Conservation (phyloP, 2,113 vertebrate genomes). For the Penelope pileata region DNA sequence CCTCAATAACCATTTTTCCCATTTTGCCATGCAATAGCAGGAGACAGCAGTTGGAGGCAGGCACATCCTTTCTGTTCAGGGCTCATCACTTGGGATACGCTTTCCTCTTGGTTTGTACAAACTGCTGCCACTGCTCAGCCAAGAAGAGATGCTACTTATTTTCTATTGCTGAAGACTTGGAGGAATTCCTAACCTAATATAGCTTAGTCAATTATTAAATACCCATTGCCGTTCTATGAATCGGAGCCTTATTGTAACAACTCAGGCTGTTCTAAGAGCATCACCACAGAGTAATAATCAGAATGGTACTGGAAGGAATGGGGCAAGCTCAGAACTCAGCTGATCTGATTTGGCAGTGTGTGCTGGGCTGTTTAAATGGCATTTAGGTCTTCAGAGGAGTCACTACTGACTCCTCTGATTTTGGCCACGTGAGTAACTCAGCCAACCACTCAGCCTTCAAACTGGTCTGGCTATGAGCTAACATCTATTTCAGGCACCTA, state of each 20-base stretch:
- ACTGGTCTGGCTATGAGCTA: background rate
- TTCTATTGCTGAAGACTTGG: background rate
- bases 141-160: background rate
- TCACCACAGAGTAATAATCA: background rate
- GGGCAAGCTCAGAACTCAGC: background rate
- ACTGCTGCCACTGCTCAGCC: background rate
- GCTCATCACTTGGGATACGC: fast-evolving
- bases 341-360: background rate
- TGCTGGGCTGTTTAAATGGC: background rate
- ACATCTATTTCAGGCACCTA: background rate
- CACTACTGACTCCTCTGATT: background rate
- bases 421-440: background rate
- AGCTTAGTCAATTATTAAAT: background rate
- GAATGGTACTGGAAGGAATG: background rate
- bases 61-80: background rate
- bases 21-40: fast-evolving
- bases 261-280: background rate
- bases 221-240: background rate
- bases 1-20: background rate
- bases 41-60: fast-evolving
- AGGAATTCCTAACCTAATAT: background rate
- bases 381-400: background rate
- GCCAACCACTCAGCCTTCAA: background rate
- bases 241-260: background rate
- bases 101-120: no score